Percentiles rank a stretch among this genome's conserved stretches.
These are phyloP conservation scores for Sesia bembeciformis DNA, from an alignment of 2,888 invertebrate genomes.

Conservation along the genomic window DNA sequence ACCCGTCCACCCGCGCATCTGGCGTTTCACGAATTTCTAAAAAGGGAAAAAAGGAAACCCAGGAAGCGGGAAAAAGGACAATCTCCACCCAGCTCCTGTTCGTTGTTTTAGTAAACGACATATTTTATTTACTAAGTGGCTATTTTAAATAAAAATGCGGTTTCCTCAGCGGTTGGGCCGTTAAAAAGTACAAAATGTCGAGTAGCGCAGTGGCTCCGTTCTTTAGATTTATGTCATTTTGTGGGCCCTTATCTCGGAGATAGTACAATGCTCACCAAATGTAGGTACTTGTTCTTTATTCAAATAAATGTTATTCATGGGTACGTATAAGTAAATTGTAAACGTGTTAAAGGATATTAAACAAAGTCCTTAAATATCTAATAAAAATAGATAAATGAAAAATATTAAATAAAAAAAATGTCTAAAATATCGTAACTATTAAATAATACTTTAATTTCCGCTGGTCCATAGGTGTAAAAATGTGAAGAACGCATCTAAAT, in stretches of 20 bases:
- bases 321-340: no score
- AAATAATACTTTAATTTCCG: no score
- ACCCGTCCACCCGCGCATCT: slow-evolving; percentile 23
- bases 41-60: slow-evolving; percentile 20
- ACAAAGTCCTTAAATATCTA: no score
- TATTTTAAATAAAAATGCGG: slow-evolving; percentile 72
- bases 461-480: no score
- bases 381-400: no score
- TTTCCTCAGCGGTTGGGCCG: slow-evolving; percentile 38
- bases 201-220: slow-evolving; percentile 14
- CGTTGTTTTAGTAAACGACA: slow-evolving; percentile 62
- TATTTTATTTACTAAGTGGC: slow-evolving; percentile 72
- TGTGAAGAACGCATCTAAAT: no score
- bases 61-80: slow-evolving; percentile 37
- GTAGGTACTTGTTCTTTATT: background rate
- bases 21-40: slow-evolving; percentile 15
- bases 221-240: slow-evolving; percentile 40
- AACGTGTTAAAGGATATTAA: no score
- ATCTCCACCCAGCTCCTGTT: slow-evolving; percentile 58
- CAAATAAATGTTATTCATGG: background rate
- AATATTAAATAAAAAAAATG: no score
- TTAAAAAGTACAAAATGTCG: slow-evolving; percentile 59
- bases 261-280: background rate
- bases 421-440: no score
- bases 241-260: background rate